A percentile compares a stretch with the other conserved stretches of the same genome.
Evolutionary conservation across 2,888 invertebrate genomes (phyloP).

Genomic region (Phyllotreta striolata): DNA sequence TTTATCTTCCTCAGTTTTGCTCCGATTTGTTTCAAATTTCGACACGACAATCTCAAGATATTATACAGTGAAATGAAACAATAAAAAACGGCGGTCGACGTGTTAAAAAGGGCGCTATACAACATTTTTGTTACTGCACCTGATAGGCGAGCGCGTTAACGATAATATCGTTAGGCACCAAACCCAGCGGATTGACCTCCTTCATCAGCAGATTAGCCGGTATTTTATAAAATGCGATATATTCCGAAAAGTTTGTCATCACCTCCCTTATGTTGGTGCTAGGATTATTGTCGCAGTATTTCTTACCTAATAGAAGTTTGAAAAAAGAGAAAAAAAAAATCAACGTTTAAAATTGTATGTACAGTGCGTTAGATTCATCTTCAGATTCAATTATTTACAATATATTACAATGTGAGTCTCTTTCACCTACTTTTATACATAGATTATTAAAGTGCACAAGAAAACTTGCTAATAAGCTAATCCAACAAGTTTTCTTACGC

Average conservation of each 20-base stretch:
- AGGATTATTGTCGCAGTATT: constrained; percentile 87
- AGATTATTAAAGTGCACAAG: too few relatives aligned
- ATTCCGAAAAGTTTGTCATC: constrained; percentile 88
- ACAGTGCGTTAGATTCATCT: too few relatives aligned
- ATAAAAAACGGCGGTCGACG: too few relatives aligned
- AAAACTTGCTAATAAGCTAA: too few relatives aligned
- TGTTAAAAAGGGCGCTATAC: constrained; percentile 11
- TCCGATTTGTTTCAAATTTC: too few relatives aligned
- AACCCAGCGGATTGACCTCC: constrained; percentile 86
- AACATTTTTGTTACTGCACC: constrained; percentile 69
- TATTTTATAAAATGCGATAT: constrained; percentile 94
- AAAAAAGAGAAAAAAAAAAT: constrained; percentile 7
- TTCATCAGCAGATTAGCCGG: constrained; percentile 93
- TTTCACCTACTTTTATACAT: too few relatives aligned
- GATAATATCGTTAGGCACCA: constrained; percentile 90
- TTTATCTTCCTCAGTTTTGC: too few relatives aligned
- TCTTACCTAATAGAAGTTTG: constrained; percentile 65
- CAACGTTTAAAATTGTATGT: not conserved
- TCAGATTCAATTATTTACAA: too few relatives aligned
- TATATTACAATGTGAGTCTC: too few relatives aligned
- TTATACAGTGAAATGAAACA: too few relatives aligned
- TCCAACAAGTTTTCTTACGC: too few relatives aligned
- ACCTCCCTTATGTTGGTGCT: constrained; percentile 83
- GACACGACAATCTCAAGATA: too few relatives aligned
- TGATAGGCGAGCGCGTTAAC: constrained; percentile 95